These are phyloP conservation scores for Samia ricini DNA, from an alignment of 1,140 invertebrate species.

Conservation along the genomic window DNA sequence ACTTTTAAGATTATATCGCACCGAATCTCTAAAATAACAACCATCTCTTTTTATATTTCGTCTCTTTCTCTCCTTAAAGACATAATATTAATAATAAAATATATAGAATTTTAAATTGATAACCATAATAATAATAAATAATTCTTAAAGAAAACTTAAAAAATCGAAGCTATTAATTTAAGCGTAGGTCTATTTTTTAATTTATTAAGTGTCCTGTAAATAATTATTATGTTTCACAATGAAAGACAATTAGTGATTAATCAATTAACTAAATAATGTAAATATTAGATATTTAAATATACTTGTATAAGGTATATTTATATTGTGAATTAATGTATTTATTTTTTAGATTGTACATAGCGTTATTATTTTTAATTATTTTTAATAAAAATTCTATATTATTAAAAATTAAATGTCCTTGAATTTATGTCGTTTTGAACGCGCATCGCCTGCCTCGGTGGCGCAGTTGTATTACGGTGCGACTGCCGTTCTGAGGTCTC, in stretches of 20 bases:
- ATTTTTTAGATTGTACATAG: neutral
- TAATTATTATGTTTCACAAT: constrained; percentile 1
- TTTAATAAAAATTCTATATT: too few relatives aligned
- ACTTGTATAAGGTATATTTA: neutral
- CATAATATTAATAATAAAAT: too few relatives aligned
- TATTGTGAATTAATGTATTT: neutral
- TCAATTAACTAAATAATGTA: neutral
- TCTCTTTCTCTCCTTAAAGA: too few relatives aligned
- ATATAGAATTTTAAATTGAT: neutral
- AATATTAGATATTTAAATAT: neutral
- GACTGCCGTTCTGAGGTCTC: too few relatives aligned
- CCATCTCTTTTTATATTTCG: too few relatives aligned
- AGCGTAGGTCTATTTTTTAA: neutral
- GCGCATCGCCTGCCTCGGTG: too few relatives aligned
- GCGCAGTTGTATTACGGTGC: too few relatives aligned
- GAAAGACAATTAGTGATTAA: neutral
- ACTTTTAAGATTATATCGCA: too few relatives aligned
- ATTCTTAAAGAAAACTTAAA: neutral
- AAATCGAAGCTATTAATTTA: neutral
- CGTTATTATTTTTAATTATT: neutral
- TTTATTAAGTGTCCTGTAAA: neutral
- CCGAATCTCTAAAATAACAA: too few relatives aligned
- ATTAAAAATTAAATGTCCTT: too few relatives aligned
- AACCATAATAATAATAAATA: neutral
- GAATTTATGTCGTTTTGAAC: too few relatives aligned